Evolutionary conservation across 2,113 vertebrate species (phyloP).

Genomic region (Prinia subflava): DNA sequence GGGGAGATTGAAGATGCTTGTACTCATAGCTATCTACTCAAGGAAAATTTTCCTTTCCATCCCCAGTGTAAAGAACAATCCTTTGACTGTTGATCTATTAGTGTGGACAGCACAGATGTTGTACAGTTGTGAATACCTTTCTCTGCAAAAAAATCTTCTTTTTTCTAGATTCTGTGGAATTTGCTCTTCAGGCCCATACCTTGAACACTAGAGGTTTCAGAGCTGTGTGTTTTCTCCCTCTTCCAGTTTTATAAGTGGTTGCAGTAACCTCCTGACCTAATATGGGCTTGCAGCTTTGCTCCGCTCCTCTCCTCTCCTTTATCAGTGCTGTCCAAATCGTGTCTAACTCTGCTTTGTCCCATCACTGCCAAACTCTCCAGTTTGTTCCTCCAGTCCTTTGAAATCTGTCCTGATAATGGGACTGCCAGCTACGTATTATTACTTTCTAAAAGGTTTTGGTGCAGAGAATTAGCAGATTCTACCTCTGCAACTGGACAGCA

Average conservation of each 20-base stretch:
- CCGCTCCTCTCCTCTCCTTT: not conserved
- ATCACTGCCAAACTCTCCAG: not conserved
- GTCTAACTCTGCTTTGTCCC: not conserved
- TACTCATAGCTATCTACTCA: not conserved
- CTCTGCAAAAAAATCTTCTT: not conserved
- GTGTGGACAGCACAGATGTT: not conserved
- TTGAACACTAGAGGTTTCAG: not conserved
- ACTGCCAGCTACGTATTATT: not conserved
- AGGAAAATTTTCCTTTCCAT: not conserved
- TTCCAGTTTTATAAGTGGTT: not conserved
- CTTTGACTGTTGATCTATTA: not conserved
- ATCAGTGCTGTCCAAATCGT: not conserved
- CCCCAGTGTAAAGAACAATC: not conserved
- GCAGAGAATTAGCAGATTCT: not conserved
- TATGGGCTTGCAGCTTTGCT: not conserved
- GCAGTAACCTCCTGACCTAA: not conserved
- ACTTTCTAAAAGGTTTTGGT: not conserved
- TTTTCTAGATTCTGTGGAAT: not conserved
- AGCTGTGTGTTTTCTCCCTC: not conserved
- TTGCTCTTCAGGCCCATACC: not conserved
- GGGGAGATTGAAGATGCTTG: not conserved
- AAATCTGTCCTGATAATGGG: not conserved
- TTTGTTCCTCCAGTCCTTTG: not conserved
- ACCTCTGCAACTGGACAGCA: not conserved
- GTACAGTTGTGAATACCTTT: not conserved